Conservation (phyloP, 2,888 invertebrate genomes). For the Synergus itoensis region DNA sequence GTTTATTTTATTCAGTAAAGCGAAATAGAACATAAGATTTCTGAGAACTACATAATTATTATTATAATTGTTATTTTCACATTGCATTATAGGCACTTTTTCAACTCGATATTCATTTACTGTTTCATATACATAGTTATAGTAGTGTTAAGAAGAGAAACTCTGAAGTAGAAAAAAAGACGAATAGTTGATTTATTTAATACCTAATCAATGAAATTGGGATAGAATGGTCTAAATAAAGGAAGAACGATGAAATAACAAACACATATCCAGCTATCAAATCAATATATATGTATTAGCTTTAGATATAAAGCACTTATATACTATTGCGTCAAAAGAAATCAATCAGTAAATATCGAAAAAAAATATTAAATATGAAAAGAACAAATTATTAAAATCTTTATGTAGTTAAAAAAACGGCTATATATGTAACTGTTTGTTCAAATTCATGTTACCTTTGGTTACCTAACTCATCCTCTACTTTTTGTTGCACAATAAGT, state of each 20-base stretch:
- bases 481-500: too few species aligned
- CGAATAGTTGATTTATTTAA: neutral
- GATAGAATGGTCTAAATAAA: neutral
- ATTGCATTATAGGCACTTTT: neutral
- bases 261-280: neutral
- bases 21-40: neutral
- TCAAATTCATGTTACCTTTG: too few species aligned
- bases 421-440: too few species aligned
- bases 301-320: neutral
- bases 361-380: neutral
- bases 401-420: too few species aligned
- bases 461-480: too few species aligned
- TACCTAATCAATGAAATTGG: neutral
- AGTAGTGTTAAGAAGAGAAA: neutral
- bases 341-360: neutral
- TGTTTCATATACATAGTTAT: too few species aligned
- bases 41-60: neutral
- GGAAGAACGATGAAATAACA: neutral
- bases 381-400: too few species aligned
- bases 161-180: neutral
- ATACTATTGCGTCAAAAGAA: neutral
- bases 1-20: neutral
- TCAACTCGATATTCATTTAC: too few species aligned
- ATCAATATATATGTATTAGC: constrained; percentile 6
- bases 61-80: neutral